phyloP scores from a whole-genome alignment of 2,113 vertebrate genomes.

The Xerus inauris region DNA sequence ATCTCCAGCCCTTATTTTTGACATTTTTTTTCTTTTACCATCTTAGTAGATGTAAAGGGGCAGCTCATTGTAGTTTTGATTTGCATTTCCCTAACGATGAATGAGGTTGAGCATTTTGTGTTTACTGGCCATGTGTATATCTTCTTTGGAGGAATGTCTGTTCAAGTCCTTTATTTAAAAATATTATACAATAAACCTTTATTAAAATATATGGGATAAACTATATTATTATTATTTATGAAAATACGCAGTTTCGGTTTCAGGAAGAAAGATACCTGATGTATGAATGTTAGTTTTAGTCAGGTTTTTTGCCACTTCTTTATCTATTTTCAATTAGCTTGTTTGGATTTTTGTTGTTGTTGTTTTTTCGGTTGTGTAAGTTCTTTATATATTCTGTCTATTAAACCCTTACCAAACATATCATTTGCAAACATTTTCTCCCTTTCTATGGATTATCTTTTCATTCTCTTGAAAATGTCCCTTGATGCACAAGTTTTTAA shows the following conservation, averaged over 20 bases:
- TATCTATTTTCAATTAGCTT: neutral
- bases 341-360: neutral
- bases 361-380: neutral
- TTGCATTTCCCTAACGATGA: neutral
- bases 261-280: neutral
- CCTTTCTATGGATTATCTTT: neutral
- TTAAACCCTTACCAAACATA: neutral
- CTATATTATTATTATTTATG: neutral
- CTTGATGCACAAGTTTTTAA: neutral
- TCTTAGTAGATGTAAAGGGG: neutral
- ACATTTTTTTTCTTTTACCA: neutral
- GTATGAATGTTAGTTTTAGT: neutral
- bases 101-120: neutral
- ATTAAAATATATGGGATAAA: neutral
- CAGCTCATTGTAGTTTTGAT: neutral
- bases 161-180: neutral
- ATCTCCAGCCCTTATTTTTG: neutral
- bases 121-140: neutral
- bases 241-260: neutral
- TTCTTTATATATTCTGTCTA: neutral
- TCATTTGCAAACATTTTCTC: neutral
- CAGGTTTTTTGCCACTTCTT: neutral
- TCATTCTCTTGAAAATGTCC: neutral
- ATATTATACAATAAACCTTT: neutral
- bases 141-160: neutral